phyloP scores from a whole-genome alignment of 2,113 vertebrate genomes.

The Donacobius atricapilla region DNA sequence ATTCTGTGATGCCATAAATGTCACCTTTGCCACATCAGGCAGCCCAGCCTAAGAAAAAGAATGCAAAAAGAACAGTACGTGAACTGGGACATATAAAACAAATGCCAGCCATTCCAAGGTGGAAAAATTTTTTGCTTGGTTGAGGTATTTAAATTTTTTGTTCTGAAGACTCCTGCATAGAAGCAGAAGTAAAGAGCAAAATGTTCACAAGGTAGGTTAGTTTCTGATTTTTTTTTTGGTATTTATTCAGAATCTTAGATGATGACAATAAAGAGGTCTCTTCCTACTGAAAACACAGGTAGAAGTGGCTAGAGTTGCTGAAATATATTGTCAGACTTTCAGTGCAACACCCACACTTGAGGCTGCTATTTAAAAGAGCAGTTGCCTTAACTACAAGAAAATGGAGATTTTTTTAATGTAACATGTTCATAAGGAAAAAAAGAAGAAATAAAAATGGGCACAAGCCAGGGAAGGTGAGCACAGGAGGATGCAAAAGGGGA shows the following conservation, averaged over 20 bases:
- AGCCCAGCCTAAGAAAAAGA: background rate
- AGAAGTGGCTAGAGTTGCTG: background rate
- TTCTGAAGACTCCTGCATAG: background rate
- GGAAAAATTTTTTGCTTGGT: background rate
- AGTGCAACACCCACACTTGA: background rate
- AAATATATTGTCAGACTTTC: background rate
- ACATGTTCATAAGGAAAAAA: background rate
- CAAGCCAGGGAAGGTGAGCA: background rate
- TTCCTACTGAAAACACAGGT: background rate
- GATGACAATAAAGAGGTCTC: background rate
- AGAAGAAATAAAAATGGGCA: background rate
- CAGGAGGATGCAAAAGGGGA: background rate
- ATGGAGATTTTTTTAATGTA: background rate
- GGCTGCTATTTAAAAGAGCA: background rate
- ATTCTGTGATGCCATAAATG: background rate
- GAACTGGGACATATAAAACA: background rate
- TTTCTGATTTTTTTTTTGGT: background rate
- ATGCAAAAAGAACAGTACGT: background rate
- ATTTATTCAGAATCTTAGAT: background rate
- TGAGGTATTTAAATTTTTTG: rapidly evolving
- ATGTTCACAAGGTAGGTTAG: background rate
- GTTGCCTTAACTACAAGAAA: background rate
- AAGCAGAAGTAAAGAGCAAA: background rate
- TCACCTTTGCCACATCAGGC: background rate
- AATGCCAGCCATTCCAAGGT: background rate